Conservation (phyloP, 2,113 vertebrate species). For the Megalops atlanticus region DNA sequence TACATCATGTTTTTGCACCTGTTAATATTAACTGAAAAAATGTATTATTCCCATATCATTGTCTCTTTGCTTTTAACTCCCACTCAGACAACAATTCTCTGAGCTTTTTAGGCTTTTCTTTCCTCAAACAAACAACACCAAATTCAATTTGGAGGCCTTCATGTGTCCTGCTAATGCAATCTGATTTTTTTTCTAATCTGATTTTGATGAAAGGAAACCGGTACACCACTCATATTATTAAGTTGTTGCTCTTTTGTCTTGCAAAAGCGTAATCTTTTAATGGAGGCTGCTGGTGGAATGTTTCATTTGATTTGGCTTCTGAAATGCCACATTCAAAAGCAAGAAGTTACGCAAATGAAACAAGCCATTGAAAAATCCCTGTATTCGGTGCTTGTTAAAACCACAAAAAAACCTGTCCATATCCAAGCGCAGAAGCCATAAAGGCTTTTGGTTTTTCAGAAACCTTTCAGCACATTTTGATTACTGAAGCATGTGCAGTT, state of each 20-base stretch:
- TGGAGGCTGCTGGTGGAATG: slow-evolving; percentile 24
- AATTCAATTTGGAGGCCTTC: slow-evolving; percentile 52
- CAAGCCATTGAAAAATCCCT: neutral
- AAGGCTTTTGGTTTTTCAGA: neutral
- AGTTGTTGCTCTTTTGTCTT: slow-evolving; percentile 51
- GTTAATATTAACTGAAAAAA: slow-evolving; percentile 15
- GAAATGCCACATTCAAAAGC: neutral
- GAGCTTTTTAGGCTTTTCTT: slow-evolving; percentile 26
- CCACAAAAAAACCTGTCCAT: neutral
- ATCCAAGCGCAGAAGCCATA: neutral
- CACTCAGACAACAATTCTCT: slow-evolving; percentile 33
- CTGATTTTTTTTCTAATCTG: slow-evolving; percentile 50
- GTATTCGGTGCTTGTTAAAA: neutral
- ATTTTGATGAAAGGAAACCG: slow-evolving; percentile 48
- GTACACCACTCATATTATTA: slow-evolving; percentile 46
- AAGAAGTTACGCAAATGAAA: neutral
- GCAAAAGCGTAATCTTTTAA: slow-evolving; percentile 44
- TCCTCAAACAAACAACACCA: slow-evolving; percentile 50
- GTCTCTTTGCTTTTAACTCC: slow-evolving; percentile 40
- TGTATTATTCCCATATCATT: neutral
- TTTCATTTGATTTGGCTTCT: slow-evolving; percentile 12
- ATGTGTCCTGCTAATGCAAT: slow-evolving; percentile 48
- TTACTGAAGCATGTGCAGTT: neutral
- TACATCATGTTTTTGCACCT: neutral
- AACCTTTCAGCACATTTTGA: neutral